Conservation (phyloP, 2,113 vertebrate species). For the Hipposideros armiger region DNA sequence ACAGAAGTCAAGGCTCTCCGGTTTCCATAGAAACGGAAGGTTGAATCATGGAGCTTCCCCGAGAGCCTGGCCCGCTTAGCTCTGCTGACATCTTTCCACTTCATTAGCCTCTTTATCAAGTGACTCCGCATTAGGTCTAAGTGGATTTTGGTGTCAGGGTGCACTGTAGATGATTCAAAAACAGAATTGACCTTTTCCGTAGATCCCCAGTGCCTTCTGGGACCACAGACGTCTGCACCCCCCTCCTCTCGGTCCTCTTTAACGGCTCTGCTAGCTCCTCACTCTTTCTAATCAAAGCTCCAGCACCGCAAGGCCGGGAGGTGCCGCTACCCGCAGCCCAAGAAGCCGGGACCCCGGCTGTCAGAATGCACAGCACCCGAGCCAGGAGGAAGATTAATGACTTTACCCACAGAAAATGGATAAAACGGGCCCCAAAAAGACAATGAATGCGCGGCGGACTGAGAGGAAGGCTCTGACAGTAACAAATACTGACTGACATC, state of each 20-base stretch:
- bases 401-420: constrained; percentile 85
- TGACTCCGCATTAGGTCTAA: constrained; percentile 85
- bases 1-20: constrained; percentile 79
- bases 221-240: constrained; percentile 74
- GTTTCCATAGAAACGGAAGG: constrained; percentile 89
- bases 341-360: constrained; percentile 84
- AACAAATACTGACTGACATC: constrained; percentile 81
- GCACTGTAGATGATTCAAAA: constrained; percentile 84
- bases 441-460: constrained; percentile 80
- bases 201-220: constrained; percentile 80
- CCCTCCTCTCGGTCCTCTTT: constrained; percentile 74
- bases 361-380: constrained; percentile 80
- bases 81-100: constrained; percentile 88
- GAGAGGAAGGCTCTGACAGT: constrained; percentile 80
- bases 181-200: constrained; percentile 85
- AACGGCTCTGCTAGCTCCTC: constrained; percentile 61
- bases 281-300: constrained; percentile 83
- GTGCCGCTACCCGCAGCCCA: constrained; percentile 75
- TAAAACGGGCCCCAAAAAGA: constrained; percentile 83
- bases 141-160: constrained; percentile 83
- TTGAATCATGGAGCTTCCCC: constrained; percentile 87
- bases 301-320: constrained; percentile 68
- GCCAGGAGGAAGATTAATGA: constrained; percentile 90
- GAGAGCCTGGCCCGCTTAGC: constrained; percentile 86
- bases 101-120: constrained; percentile 91